phyloP scores from a whole-genome alignment of 2,797 vertebrate genomes.

The Falco cherrug region DNA sequence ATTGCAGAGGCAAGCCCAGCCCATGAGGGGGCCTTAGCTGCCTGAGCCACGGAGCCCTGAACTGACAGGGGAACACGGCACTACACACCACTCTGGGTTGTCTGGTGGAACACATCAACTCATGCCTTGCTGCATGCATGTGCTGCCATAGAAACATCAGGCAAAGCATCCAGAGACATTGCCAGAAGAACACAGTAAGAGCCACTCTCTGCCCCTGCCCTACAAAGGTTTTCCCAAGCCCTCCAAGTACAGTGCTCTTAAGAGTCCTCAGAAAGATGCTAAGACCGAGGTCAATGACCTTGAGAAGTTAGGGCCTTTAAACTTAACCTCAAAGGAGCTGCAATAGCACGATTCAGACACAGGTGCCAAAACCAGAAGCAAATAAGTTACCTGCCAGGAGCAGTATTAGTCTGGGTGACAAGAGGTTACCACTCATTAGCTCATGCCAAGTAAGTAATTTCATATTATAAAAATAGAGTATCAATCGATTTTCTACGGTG shows the following conservation, averaged over 20 bases:
- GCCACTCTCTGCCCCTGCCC: not conserved
- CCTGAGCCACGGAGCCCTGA: fast-evolving
- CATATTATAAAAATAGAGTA: not conserved
- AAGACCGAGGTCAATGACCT: not conserved
- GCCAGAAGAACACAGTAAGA: not conserved
- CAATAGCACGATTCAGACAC: not conserved
- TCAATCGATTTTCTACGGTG: not conserved
- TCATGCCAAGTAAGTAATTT: not conserved
- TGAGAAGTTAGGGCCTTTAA: not conserved
- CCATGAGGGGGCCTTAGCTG: not conserved
- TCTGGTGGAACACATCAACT: not conserved
- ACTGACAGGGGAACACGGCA: fast-evolving
- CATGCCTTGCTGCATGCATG: not conserved
- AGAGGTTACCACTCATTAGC: not conserved
- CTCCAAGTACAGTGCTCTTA: too few species aligned
- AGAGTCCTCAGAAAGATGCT: not conserved
- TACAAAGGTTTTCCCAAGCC: not conserved
- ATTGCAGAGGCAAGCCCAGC: not conserved
- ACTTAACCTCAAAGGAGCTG: not conserved
- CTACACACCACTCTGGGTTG: too few species aligned
- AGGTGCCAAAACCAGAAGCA: not conserved
- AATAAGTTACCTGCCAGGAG: not conserved
- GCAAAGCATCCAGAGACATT: not conserved
- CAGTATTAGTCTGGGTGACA: not conserved
- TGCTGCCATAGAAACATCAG: not conserved